Conservation (phyloP, 2,113 vertebrate genomes). For the Ciconia maguari region DNA sequence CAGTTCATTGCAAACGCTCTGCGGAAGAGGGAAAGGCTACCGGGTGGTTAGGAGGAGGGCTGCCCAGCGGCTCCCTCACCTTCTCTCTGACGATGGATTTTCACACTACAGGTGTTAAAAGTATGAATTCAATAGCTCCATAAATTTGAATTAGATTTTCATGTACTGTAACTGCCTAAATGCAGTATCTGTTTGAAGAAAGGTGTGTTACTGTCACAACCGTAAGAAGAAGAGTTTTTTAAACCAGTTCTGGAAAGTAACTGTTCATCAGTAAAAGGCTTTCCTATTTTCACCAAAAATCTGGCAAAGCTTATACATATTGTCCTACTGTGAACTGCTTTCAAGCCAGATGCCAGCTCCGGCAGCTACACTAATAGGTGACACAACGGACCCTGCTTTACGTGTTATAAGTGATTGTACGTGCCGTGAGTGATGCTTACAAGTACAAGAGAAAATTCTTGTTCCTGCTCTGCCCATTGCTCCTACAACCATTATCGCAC, state of each 20-base stretch:
- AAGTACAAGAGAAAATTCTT: not conserved
- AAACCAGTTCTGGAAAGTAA: not conserved
- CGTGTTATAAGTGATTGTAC: fast-evolving
- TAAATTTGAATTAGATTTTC: not conserved
- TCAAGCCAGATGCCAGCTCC: not conserved
- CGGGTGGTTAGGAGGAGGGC: not conserved
- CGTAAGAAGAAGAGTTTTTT: not conserved
- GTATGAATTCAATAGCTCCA: fast-evolving
- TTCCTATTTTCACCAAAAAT: not conserved
- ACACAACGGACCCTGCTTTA: not conserved
- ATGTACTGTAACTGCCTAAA: not conserved
- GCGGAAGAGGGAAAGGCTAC: not conserved
- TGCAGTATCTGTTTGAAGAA: not conserved
- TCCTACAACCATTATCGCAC: not conserved
- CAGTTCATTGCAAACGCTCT: not conserved
- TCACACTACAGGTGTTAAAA: not conserved
- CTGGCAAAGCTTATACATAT: not conserved
- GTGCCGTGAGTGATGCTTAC: not conserved
- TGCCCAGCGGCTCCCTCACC: not conserved
- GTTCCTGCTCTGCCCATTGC: not conserved
- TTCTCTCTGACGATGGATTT: not conserved
- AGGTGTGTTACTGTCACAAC: not conserved
- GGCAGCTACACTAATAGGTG: not conserved
- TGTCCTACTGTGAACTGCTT: not conserved
- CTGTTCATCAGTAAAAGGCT: not conserved